These are phyloP conservation scores for Bombus consobrinus DNA, from an alignment of 1,140 invertebrate species.

Conservation along the genomic window DNA sequence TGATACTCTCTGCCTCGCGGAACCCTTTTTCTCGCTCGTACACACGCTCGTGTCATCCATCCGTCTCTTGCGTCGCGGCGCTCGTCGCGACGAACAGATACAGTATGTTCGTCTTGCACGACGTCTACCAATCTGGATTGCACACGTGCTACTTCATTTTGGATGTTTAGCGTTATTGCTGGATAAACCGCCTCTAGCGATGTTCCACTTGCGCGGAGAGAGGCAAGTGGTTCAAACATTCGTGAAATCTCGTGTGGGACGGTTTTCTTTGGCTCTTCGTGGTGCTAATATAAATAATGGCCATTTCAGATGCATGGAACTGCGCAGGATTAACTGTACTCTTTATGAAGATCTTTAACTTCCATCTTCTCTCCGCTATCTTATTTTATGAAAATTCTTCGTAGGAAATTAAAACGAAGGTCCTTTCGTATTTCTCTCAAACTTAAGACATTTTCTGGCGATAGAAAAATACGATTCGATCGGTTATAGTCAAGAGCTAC, in stretches of 20 bases:
- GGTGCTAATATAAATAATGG: not conserved
- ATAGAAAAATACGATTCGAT: too few relatives aligned
- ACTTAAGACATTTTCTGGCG: too few relatives aligned
- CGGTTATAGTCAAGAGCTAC: too few relatives aligned
- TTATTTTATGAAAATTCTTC: too few relatives aligned
- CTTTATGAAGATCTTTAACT: too few relatives aligned
- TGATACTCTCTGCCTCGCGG: not conserved
- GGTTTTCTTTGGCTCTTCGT: not conserved
- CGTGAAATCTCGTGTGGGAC: not conserved
- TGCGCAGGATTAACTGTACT: not conserved
- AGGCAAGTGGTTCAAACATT: not conserved
- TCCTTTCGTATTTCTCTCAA: too few relatives aligned
- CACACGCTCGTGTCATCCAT: slow-evolving; percentile 40
- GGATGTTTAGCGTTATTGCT: slow-evolving; percentile 55
- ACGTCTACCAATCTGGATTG: slow-evolving; percentile 49
- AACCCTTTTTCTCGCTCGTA: not conserved
- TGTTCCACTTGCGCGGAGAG: not conserved
- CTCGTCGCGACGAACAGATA: slow-evolving; percentile 46
- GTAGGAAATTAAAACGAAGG: too few relatives aligned
- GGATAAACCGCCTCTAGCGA: slow-evolving; percentile 1
- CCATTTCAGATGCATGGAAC: not conserved
- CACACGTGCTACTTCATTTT: slow-evolving; percentile 41
- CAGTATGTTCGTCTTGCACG: slow-evolving; percentile 12
- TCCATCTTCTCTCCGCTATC: too few relatives aligned
- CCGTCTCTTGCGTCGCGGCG: not conserved